A percentile compares a stretch with the other conserved stretches of the same genome.
phyloP scores from a whole-genome alignment of 2,113 vertebrate genomes.

The Bettongia penicillata region DNA sequence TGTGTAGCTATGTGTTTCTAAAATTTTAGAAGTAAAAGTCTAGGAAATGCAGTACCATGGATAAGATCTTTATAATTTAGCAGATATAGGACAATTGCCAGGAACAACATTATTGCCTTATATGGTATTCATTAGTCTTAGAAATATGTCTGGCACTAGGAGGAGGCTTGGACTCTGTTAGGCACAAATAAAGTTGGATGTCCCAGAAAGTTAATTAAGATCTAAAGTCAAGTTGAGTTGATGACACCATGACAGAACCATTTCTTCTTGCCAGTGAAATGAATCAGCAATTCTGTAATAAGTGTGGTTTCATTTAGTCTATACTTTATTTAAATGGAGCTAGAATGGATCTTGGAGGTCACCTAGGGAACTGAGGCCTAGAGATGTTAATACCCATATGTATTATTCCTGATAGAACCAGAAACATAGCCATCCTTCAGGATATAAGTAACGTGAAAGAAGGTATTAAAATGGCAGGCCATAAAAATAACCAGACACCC shows the following conservation, averaged over 20 bases:
- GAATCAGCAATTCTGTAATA: background rate
- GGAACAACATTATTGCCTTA: background rate
- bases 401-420: background rate
- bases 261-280: background rate
- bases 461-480: background rate
- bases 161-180: background rate
- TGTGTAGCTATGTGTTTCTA: background rate
- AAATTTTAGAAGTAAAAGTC: background rate
- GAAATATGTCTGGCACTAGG: background rate
- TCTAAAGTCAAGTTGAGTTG: background rate
- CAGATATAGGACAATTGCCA: background rate
- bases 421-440: background rate
- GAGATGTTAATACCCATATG: background rate
- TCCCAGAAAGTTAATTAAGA: background rate
- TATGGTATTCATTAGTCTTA: background rate
- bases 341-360: background rate
- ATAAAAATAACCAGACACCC: background rate
- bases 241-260: background rate
- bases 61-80: background rate
- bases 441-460: background rate
- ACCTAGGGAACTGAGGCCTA: background rate
- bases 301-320: background rate
- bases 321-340: background rate
- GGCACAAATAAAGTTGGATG: background rate
- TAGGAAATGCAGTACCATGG: background rate